A percentile compares a stretch with the other conserved stretches of the same genome.
These are phyloP conservation scores for Tiliacea aurago DNA, from an alignment of 2,888 invertebrate genomes.

Conservation along the genomic window DNA sequence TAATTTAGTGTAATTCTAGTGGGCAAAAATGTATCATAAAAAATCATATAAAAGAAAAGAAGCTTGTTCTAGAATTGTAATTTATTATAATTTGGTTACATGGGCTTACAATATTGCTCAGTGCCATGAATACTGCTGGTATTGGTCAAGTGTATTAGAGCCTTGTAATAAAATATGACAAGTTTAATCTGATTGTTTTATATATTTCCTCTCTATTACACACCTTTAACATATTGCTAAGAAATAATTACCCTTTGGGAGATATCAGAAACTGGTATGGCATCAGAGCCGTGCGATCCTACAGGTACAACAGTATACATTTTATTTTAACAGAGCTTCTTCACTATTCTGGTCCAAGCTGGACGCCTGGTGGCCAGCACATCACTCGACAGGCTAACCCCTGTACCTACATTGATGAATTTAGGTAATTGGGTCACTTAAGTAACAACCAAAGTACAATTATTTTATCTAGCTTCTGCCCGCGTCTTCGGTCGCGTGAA, in stretches of 20 bases:
- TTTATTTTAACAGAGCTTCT: not conserved
- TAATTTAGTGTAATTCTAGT: slow-evolving; percentile 39
- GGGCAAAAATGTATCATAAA: slow-evolving; percentile 46
- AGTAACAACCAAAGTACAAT: no score
- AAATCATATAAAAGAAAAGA: slow-evolving; percentile 56
- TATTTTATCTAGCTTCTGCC: no score
- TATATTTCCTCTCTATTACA: slow-evolving; percentile 3
- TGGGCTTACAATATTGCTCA: slow-evolving; percentile 54
- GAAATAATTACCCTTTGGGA: not conserved
- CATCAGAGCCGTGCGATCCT: not conserved
- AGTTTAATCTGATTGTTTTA: slow-evolving; percentile 24
- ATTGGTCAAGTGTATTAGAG: slow-evolving; percentile 46
- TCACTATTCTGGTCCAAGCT: not conserved
- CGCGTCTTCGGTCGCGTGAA: no score
- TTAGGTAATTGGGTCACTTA: no score
- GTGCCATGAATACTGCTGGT: slow-evolving; percentile 60
- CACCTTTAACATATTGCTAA: not conserved
- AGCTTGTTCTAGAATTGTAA: slow-evolving; percentile 49
- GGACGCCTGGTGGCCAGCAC: no score
- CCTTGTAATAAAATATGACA: slow-evolving; percentile 55
- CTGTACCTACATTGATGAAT: no score
- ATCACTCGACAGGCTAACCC: no score
- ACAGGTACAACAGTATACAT: not conserved
- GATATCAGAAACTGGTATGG: not conserved
- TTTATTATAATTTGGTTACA: slow-evolving; percentile 59